These are phyloP conservation scores for Nothocercus nigrocapillus DNA, from an alignment of 2,113 vertebrate genomes.

Conservation along the genomic window DNA sequence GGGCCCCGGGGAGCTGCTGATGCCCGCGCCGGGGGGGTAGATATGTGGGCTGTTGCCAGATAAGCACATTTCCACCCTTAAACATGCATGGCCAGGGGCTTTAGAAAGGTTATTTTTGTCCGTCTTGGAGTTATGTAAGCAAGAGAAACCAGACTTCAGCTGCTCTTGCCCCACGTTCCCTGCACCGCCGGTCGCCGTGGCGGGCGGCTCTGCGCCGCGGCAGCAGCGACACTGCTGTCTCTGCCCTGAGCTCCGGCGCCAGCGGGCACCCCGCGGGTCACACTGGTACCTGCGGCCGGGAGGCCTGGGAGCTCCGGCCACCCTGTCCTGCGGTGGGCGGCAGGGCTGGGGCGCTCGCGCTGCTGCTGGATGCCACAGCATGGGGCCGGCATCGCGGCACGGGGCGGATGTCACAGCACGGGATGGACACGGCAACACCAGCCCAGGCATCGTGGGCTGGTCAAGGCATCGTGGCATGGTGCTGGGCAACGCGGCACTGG, in stretches of 20 bases:
- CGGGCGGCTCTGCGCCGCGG: conserved; percentile 34
- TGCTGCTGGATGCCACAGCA: no score
- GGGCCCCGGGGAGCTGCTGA: neutral
- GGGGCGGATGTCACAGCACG: no score
- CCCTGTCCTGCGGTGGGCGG: no score
- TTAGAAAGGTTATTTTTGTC: conserved; percentile 51
- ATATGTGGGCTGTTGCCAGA: conserved; percentile 30
- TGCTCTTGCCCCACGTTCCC: conserved; percentile 57
- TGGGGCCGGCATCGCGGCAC: no score
- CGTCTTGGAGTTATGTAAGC: neutral
- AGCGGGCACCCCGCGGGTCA: neutral
- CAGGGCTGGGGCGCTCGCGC: no score
- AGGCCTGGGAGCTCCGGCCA: neutral
- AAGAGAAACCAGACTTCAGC: conserved; percentile 30
- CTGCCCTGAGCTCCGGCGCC: neutral
- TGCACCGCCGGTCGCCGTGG: neutral
- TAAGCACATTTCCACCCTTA: conserved; percentile 14
- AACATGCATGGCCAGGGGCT: neutral
- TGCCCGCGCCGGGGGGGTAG: neutral
- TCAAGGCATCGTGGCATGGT: no score
- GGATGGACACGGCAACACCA: no score
- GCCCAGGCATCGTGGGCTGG: no score
- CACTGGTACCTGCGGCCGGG: neutral
- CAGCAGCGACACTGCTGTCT: neutral
- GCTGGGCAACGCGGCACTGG: no score